These are phyloP conservation scores for Mesoligia furuncula DNA, from an alignment of 2,888 invertebrate species.

Conservation along the genomic window DNA sequence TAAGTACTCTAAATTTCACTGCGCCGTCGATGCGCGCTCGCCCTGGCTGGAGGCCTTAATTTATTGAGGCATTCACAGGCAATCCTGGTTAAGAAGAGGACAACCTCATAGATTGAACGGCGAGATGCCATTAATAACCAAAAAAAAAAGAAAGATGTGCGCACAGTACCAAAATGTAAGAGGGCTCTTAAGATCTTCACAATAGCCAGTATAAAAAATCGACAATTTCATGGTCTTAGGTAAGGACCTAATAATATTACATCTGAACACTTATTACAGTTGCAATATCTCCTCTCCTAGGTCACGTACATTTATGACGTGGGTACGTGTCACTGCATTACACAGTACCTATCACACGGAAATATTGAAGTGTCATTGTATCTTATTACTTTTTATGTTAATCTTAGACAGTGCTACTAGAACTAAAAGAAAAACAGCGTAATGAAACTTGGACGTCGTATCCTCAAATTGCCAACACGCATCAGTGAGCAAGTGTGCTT, in stretches of 20 bases:
- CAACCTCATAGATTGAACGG: too few relatives aligned
- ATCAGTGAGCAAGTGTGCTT: background rate
- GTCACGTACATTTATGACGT: constrained; percentile 17
- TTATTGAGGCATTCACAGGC: too few relatives aligned
- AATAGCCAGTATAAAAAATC: too few relatives aligned
- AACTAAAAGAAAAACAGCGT: background rate
- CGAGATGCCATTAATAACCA: too few relatives aligned
- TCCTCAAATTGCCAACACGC: background rate
- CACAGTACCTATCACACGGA: background rate
- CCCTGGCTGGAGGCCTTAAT: too few relatives aligned
- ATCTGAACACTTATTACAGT: background rate
- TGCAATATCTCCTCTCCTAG: background rate
- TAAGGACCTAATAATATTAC: background rate
- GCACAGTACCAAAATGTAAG: too few relatives aligned
- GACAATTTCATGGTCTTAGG: too few relatives aligned
- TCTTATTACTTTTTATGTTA: background rate
- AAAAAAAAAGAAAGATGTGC: too few relatives aligned
- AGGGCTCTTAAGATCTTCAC: too few relatives aligned
- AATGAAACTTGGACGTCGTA: background rate
- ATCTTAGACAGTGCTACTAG: background rate
- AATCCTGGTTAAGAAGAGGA: too few relatives aligned
- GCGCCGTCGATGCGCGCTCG: too few relatives aligned
- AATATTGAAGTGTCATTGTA: background rate
- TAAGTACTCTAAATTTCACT: too few relatives aligned
- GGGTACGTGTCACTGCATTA: background rate